Base-by-base conservation (phyloP, 2,113 vertebrate species). In the Vulpes lagopus region DNA sequence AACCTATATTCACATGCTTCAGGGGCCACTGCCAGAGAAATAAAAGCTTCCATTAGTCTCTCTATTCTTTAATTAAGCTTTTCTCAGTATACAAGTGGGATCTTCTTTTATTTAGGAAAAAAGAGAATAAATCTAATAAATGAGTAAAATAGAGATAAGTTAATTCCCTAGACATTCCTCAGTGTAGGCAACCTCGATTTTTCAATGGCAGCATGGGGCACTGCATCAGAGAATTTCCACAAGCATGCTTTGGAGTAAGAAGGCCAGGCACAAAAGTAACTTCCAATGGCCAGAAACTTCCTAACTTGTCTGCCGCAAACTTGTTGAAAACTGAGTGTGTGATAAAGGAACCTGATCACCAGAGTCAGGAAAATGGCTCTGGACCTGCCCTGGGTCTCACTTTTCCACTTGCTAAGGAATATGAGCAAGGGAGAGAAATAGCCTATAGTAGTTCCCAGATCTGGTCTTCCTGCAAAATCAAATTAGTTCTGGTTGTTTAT, bases 11-110 rank as follows among this genome's bases (percentile, higher is more conserved):
- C 84, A 67, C 32, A 43, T 19, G 76, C 89, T 74, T 94, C 16
- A 14, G 87, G 76, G 82, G 85, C 51, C 30, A 20, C 71, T 76
- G 78, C 32, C 60, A 30, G 83, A 78, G 59, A 94, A 95, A 95
- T 15, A 67, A 84, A 96, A 51, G 84, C 89, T 92, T 85, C 89
- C 71, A n/a, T 79, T 92, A 87, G 69, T 78, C 81, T 83, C 94
- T 32, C 51, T 95, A 87, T 95, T 96, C 94, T 82, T 94, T 92
- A 96, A 98, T 96, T 96, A 96, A 97, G 74, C 62, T 92, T 89
- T 69, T 82, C 43, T 96, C 51, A 89, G 49, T 59, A 82, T 43
- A 88, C 88, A 95, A 97, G 92, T 95, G 94, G 96, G 65, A 89
- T 85, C 60, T 1, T 16, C 81, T 92, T 96, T 96, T 96, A 90